Base-by-base conservation (phyloP, 2,888 invertebrate species). In the Leptodirus hochenwartii region DNA sequence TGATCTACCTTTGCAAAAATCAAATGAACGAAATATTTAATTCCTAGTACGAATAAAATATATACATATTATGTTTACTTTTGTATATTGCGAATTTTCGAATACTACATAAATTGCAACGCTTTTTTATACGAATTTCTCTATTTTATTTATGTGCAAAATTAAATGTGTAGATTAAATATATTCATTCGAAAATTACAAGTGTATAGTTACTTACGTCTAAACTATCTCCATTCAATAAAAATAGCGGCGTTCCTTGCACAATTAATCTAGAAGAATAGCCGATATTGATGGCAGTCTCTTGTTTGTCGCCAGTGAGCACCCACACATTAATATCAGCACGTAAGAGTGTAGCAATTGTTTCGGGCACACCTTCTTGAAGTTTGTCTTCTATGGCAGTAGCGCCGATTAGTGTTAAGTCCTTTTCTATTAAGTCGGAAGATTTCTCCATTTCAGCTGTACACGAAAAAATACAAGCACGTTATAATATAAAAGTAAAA, bases 251-350 rank as follows among this genome's bases (percentile, higher is more conserved):
- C 79, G 88, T 91, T 43, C 71, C 68, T 47, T 78, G 69, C 33
- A 75, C 70, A 34, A 96, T 72, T 39, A 96, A 69, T 34, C 69
- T 69, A 47, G 90, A 88, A 1, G 95, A 91, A 57, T 91, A 87
- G 26, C 93, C 96, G 51, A 99, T 98, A 59, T 99, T 98, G 47
- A 99, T 93, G 41, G 98, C 98, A 13, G 98, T 99, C 61, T 99
- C 98, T 58, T 95, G 91, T 56, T 98, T 98, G 60, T 99, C 98
- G 3, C 98, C 98, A 1, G 98, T 99, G 45, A 99, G 61, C 32
- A 99, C 85, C 98, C 98, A 98, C 38, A 98, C 72, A 51, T 77
- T 75, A 43, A 95, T 93, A 52, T 88, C 90, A 9, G 98, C 98
- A 51, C 82, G 78, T 33, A 90, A 62, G 22, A 98, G 63, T 13